Percentiles rank a stretch among this genome's conserved stretches.
phyloP scores from a whole-genome alignment of 2,888 invertebrate genomes.

The Arrhopalites spinosus region DNA sequence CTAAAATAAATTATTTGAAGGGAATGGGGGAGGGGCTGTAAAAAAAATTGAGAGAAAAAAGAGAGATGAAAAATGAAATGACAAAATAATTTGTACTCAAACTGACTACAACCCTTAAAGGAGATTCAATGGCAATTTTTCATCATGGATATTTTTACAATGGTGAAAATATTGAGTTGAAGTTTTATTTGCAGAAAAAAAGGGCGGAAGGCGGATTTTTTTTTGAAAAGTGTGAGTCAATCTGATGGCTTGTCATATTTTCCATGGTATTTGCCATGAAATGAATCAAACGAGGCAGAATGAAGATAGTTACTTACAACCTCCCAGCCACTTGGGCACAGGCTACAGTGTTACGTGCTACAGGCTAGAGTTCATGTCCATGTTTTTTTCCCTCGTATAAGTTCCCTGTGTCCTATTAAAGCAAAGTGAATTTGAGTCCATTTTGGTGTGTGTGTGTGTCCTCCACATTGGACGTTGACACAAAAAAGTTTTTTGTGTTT shows the following conservation, averaged over 20 bases:
- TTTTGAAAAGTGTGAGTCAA: conserved; percentile 13
- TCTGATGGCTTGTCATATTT: conserved; percentile 31
- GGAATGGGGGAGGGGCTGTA: background rate
- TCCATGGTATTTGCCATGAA: conserved; percentile 27
- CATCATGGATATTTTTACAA: conserved; percentile 1
- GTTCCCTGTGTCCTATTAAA: background rate
- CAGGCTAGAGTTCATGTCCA: background rate
- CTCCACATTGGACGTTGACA: too few species aligned
- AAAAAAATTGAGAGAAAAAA: background rate
- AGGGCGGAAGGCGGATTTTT: background rate
- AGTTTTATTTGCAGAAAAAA: background rate
- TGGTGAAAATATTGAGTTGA: background rate
- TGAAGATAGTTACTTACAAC: background rate
- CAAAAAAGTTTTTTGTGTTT: too few species aligned
- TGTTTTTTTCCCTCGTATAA: too few species aligned
- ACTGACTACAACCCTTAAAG: conserved; percentile 8
- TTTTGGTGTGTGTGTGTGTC: too few species aligned
- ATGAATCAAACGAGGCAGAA: conserved; percentile 27
- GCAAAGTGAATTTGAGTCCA: too few species aligned
- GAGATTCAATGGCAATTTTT: conserved; percentile 24
- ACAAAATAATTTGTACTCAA: conserved; percentile 30
- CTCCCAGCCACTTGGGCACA: too few species aligned
- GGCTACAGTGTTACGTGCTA: background rate
- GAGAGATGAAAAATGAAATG: conserved; percentile 7
- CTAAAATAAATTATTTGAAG: too few species aligned